Evolutionary conservation across 2,888 invertebrate genomes (phyloP).

Genomic region (Strigamia maritima): DNA sequence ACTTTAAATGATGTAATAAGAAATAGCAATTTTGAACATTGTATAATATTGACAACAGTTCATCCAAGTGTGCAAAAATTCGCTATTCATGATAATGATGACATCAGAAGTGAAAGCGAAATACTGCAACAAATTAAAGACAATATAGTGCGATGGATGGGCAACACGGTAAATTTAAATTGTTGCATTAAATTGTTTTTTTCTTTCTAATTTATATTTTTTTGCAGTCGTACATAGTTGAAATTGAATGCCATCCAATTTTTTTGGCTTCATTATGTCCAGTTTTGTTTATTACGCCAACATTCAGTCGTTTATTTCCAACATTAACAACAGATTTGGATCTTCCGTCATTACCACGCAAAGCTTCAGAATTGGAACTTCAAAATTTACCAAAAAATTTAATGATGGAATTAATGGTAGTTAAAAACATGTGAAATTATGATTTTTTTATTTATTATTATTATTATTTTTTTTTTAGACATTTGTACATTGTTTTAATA

Average conservation of each 20-base stretch:
- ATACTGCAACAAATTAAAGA: constrained; percentile 54
- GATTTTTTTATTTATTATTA: background rate
- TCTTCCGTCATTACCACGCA: background rate
- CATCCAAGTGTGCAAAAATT: constrained; percentile 59
- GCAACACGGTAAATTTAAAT: constrained; percentile 55
- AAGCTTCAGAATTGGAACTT: background rate
- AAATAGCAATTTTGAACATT: constrained; percentile 62
- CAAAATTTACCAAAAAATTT: background rate
- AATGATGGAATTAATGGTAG: background rate
- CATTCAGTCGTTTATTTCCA: constrained; percentile 61
- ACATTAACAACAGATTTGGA: constrained; percentile 30
- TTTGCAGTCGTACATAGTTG: constrained; percentile 62
- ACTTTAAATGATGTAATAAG: constrained; percentile 62
- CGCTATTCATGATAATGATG: constrained; percentile 51
- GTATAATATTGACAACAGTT: constrained; percentile 61
- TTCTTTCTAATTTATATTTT: background rate
- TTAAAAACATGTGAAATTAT: background rate
- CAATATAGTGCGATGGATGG: constrained; percentile 60
- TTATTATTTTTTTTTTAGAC: constrained; percentile 43
- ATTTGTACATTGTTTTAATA: constrained; percentile 53
- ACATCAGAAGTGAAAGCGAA: constrained; percentile 49
- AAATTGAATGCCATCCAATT: constrained; percentile 63
- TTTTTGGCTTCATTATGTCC: constrained; percentile 60
- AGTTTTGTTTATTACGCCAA: constrained; percentile 63
- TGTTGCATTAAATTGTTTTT: background rate